These are phyloP conservation scores for Sinohyriopsis cumingii DNA, from an alignment of 2,888 invertebrate genomes.

Conservation along the genomic window DNA sequence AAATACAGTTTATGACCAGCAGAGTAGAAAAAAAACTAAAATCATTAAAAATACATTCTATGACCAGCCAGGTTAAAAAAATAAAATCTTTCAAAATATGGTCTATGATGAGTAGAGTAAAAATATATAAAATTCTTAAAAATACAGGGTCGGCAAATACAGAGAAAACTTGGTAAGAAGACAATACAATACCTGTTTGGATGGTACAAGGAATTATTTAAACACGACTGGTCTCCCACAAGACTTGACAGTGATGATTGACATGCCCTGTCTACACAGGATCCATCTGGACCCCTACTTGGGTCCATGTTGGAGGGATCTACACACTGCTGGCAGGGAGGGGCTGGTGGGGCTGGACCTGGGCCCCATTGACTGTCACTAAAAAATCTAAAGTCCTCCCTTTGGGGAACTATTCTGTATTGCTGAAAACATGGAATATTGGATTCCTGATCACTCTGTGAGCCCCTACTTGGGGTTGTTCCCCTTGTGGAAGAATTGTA, in stretches of 20 bases:
- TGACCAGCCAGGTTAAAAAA: too few relatives aligned
- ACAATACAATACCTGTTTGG: constrained; percentile 20
- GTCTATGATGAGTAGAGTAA: not conserved
- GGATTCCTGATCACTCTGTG: constrained; percentile 47
- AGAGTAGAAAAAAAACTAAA: too few relatives aligned
- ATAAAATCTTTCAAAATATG: not conserved
- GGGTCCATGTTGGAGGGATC: constrained; percentile 29
- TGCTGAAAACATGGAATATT: constrained; percentile 40
- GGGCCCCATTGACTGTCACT: constrained; percentile 35
- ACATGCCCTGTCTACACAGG: constrained; percentile 73
- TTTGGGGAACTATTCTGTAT: constrained; percentile 37
- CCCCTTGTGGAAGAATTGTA: not conserved
- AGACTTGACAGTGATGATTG: constrained; percentile 74
- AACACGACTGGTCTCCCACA: constrained; percentile 45
- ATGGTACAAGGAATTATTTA: constrained; percentile 39
- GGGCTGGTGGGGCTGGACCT: constrained; percentile 23
- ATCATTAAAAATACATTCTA: too few relatives aligned
- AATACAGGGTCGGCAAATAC: too few relatives aligned
- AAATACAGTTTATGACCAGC: too few relatives aligned
- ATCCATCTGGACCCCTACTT: constrained; percentile 45
- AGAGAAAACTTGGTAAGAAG: too few relatives aligned
- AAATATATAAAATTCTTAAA: too few relatives aligned
- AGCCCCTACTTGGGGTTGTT: constrained; percentile 27
- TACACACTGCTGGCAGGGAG: constrained; percentile 31
- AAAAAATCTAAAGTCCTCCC: constrained; percentile 20